Evolutionary conservation across 2,113 vertebrate species (phyloP).

Genomic region (Lampris incognitus): DNA sequence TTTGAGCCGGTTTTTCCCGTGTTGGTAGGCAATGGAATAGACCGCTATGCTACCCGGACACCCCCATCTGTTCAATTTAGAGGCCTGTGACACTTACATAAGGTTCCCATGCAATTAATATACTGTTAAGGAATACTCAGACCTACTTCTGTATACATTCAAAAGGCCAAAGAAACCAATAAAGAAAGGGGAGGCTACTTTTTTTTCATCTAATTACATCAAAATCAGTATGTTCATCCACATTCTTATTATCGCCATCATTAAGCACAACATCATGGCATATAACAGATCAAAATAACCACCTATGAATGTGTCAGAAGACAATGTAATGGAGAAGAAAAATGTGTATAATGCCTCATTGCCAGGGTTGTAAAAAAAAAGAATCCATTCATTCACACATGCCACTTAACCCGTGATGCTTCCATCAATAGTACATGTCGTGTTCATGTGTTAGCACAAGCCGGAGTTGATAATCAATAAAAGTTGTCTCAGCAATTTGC

Average conservation of each 20-base stretch:
- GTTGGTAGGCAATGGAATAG: no score
- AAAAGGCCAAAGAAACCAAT: slow-evolving; percentile 32
- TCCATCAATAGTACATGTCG: no score
- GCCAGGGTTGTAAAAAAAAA: no score
- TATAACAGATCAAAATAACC: background rate
- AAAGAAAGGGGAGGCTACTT: background rate
- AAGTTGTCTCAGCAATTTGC: no score
- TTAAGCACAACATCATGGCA: background rate
- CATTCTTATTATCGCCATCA: background rate
- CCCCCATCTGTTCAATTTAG: slow-evolving; percentile 2
- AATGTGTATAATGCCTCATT: background rate
- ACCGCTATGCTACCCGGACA: no score
- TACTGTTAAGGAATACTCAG: slow-evolving; percentile 11
- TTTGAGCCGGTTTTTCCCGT: no score
- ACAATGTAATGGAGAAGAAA: background rate
- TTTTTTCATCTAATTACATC: slow-evolving; percentile 1
- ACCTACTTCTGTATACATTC: background rate
- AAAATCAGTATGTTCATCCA: background rate
- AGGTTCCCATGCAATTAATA: slow-evolving; percentile 2
- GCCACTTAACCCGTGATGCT: no score
- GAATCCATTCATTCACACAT: no score
- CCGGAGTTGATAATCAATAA: no score
- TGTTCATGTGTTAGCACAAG: no score
- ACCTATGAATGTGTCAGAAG: background rate
- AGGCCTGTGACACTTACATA: background rate